Conservation (phyloP, 1,140 invertebrate genomes). For the Pogonus chalceus region DNA sequence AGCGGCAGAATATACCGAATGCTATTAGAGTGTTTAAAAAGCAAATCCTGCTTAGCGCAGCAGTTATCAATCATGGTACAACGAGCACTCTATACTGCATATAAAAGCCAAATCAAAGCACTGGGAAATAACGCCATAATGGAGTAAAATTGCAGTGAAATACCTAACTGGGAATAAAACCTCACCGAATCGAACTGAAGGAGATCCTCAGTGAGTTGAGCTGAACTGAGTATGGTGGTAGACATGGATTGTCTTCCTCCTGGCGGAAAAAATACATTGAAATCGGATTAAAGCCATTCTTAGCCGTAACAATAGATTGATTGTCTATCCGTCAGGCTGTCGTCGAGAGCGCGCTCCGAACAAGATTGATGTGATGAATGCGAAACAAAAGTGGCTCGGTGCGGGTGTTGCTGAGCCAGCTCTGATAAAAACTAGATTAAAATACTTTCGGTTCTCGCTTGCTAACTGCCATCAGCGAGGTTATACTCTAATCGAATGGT, state of each 20-base stretch:
- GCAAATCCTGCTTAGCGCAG: not conserved
- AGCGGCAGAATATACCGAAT: too few species aligned
- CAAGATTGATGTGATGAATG: slow-evolving; percentile 14
- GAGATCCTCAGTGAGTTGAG: too few species aligned
- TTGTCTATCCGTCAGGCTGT: slow-evolving; percentile 12
- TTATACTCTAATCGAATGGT: too few species aligned
- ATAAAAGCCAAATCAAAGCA: too few species aligned
- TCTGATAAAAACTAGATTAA: slow-evolving; percentile 14
- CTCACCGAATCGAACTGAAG: too few species aligned
- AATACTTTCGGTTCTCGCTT: slow-evolving; percentile 11
- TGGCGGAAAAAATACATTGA: slow-evolving; percentile 16
- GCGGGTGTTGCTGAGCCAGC: not conserved
- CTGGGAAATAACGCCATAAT: too few species aligned
- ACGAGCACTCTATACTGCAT: slow-evolving; percentile 6
- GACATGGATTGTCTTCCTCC: slow-evolving; percentile 4
- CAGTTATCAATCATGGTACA: slow-evolving; percentile 7
- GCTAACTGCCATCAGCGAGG: too few species aligned
- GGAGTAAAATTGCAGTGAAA: too few species aligned
- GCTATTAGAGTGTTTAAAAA: slow-evolving; percentile 4
- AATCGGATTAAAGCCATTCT: slow-evolving; percentile 12
- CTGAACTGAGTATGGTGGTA: too few species aligned
- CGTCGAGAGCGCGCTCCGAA: not conserved
- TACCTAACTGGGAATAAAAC: too few species aligned
- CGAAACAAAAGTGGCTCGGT: slow-evolving; percentile 10
- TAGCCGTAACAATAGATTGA: slow-evolving; percentile 14